Evolutionary conservation across 2,797 vertebrate species (phyloP), one percentile per base, ranked within the genome.

Genomic region (Poeciliopsis turneri): DNA sequence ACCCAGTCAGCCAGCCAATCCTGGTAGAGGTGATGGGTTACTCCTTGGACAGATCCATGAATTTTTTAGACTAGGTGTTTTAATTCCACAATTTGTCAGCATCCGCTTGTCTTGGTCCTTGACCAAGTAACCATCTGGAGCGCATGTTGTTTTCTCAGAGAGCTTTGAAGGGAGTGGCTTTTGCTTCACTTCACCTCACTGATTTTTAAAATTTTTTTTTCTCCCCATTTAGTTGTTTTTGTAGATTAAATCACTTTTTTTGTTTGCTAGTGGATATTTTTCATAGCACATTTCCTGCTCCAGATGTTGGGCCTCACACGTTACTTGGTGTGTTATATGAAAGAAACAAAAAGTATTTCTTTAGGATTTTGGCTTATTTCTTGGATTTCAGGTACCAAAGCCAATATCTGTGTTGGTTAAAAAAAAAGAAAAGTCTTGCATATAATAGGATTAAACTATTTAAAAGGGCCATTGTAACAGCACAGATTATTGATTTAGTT

Each of bases 171-270:
- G 74, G 46, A 41, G 61, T 28, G 53, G 28, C 70, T 76, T 78
- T 72, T 49, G 68, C 69, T 84, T 78, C 77, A 77, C 33, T 75
- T 64, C 68, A 79, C 53, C 64, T 80, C 25, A 69, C 80, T 76
- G 75, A 86, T 75, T 85, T 47, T 46, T 13, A 6, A n/a, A n/a
- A n/a, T n/a, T n/a, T n/a, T 47, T 47, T 47, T 47, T 20, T 53
- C 81, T 1, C 77, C 59, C 81, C 72, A 70, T 82, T 86, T 66
- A 87, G 81, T 76, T 78, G 80, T 80, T 75, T 83, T 88, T 59
- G 82, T 75, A 79, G 72, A 89, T 89, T 86, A 79, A 72, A 84
- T 86, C 77, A 78, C 68, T 85, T 88, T 90, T 88, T 41, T 41
- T 81, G 78, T 76, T 75, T 51, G 70, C 72, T 81, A 84, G 84